phyloP scores from a whole-genome alignment of 2,113 vertebrate genomes.

The Cyphomyrus discorhynchus region DNA sequence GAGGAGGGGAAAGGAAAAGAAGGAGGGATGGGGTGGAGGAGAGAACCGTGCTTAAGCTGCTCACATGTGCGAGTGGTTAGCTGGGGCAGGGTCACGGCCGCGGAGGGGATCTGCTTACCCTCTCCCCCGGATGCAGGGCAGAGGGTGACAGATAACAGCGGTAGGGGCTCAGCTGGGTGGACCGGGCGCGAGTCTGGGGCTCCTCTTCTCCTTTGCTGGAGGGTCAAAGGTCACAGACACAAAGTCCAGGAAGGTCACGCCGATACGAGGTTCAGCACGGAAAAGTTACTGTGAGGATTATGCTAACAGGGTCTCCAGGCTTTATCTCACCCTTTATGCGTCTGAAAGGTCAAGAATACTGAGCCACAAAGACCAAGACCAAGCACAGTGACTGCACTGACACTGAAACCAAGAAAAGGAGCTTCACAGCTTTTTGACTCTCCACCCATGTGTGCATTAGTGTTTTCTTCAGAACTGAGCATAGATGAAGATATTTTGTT shows the following conservation, averaged over 20 bases:
- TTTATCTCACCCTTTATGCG: neutral
- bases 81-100: conserved; percentile 44
- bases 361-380: neutral
- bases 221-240: neutral
- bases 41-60: conserved; percentile 43
- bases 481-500: neutral
- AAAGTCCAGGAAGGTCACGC: conserved; percentile 51
- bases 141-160: conserved; percentile 1
- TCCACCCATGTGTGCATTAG: neutral
- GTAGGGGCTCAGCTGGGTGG: conserved; percentile 6
- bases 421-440: neutral
- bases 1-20: neutral
- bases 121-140: conserved; percentile 42
- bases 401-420: neutral
- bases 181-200: neutral
- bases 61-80: conserved; percentile 63
- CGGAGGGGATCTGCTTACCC: conserved; percentile 55
- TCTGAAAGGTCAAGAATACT: neutral
- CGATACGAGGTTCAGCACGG: conserved; percentile 45
- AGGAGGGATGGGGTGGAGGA: conserved; percentile 21
- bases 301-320: neutral
- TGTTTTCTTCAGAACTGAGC: neutral
- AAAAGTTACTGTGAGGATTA: neutral
- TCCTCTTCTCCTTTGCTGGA: neutral
- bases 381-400: neutral